A percentile compares a stretch with the other conserved stretches of the same genome.
Conservation (phyloP, 2,888 invertebrate genomes). For the Euzetes globulus region DNA sequence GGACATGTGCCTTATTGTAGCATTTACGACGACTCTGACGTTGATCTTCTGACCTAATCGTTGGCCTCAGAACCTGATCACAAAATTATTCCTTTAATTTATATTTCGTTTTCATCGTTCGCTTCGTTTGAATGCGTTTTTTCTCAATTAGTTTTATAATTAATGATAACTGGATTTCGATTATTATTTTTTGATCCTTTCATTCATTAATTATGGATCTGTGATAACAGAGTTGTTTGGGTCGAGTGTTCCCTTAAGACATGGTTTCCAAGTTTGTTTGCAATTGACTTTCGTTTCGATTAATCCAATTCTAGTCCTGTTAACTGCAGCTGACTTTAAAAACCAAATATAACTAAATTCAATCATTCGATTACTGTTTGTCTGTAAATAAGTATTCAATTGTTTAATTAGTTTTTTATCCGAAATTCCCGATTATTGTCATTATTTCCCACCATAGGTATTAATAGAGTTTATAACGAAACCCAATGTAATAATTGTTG, state of each 20-base stretch:
- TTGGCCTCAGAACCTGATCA: not conserved
- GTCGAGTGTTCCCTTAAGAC: not conserved
- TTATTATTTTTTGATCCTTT: not conserved
- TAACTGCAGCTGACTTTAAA: not conserved
- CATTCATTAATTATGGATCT: not conserved
- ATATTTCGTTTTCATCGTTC: not conserved
- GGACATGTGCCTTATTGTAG: constrained; percentile 14
- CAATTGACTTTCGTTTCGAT: not conserved
- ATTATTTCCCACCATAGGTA: too few relatives aligned
- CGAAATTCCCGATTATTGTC: too few relatives aligned
- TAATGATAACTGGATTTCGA: not conserved
- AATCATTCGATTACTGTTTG: not conserved
- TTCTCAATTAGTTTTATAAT: not conserved
- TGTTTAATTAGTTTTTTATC: too few relatives aligned
- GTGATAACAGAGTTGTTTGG: not conserved
- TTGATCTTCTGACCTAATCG: constrained; percentile 15
- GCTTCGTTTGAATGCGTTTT: not conserved
- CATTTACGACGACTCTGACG: constrained; percentile 29
- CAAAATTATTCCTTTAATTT: not conserved
- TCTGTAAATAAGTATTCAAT: too few relatives aligned
- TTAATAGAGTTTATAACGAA: not conserved
- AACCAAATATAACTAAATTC: not conserved
- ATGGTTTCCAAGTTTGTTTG: not conserved
- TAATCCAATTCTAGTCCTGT: not conserved
- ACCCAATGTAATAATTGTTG: not conserved